phyloP scores from a whole-genome alignment of 2,888 invertebrate genomes.

The Marronus borbonicus region DNA sequence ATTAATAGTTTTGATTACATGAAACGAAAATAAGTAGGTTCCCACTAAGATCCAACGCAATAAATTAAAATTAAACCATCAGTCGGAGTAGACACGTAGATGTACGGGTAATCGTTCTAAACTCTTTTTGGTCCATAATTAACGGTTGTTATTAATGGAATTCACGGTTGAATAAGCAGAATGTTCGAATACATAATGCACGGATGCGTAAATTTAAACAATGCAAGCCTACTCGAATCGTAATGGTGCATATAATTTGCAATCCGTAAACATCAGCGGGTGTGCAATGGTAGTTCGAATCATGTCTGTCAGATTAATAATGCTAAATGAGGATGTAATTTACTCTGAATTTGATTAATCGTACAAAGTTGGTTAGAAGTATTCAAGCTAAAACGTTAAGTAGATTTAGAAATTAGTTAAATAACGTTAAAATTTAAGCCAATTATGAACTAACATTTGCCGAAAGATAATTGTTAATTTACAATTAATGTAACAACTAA shows the following conservation, averaged over 20 bases:
- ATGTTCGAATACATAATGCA: constrained; percentile 20
- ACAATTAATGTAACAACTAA: no score
- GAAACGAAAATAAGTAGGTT: neutral
- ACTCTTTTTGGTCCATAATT: constrained; percentile 37
- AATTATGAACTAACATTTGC: no score
- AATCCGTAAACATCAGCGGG: constrained; percentile 29
- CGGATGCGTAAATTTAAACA: constrained; percentile 35
- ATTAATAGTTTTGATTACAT: no score
- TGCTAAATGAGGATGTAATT: constrained; percentile 19
- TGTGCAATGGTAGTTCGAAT: constrained; percentile 10
- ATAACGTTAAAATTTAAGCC: no score
- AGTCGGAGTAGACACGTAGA: neutral
- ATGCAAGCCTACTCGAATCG: constrained; percentile 20
- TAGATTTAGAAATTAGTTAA: no score
- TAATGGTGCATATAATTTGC: constrained; percentile 41
- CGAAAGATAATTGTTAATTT: no score
- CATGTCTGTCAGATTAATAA: constrained; percentile 4
- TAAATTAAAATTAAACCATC: constrained; percentile 31
- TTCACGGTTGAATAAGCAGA: constrained; percentile 29
- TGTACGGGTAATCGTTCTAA: neutral
- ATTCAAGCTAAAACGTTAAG: neutral
- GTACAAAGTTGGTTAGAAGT: neutral
- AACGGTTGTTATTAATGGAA: constrained; percentile 34
- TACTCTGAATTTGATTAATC: constrained; percentile 5
- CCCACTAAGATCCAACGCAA: neutral